phyloP scores from a whole-genome alignment of 2,888 invertebrate species.

The Taphrorychus bicolor region DNA sequence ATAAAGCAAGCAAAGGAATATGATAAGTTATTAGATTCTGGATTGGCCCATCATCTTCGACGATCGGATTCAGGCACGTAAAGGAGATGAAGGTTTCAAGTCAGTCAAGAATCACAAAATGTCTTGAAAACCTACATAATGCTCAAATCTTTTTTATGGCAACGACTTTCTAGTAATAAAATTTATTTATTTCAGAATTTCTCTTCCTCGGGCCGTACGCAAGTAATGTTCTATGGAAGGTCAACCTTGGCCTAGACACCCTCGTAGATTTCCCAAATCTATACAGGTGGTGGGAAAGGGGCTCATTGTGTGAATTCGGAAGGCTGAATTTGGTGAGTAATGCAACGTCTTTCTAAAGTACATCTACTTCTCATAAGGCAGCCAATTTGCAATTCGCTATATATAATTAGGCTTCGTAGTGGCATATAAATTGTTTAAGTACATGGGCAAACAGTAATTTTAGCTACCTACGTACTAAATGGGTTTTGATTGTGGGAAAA shows the following conservation, averaged over 20 bases:
- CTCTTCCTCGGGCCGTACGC: neutral
- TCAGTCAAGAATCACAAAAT: too few relatives aligned
- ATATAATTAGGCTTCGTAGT: neutral
- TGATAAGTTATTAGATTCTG: neutral
- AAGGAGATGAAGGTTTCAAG: too few relatives aligned
- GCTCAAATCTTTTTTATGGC: too few relatives aligned
- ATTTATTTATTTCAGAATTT: slow-evolving; percentile 2
- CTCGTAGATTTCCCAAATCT: slow-evolving; percentile 3
- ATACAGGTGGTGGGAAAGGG: neutral
- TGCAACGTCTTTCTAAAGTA: too few relatives aligned
- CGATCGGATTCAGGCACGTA: too few relatives aligned
- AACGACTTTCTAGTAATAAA: neutral
- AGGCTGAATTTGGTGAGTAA: neutral
- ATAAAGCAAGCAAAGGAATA: neutral
- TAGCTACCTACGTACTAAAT: neutral
- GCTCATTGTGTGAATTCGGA: neutral
- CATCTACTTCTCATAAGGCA: neutral
- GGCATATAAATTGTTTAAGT: neutral
- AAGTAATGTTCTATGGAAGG: slow-evolving; percentile 10
- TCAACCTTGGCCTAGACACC: neutral
- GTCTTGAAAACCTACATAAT: too few relatives aligned
- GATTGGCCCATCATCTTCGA: neutral
- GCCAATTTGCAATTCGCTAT: neutral
- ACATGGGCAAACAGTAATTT: neutral
- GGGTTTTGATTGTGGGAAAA: neutral